Evolutionary conservation across 2,888 invertebrate genomes (phyloP), one percentile per base, ranked within the genome.

Genomic region (Eupithecia vulgata): DNA sequence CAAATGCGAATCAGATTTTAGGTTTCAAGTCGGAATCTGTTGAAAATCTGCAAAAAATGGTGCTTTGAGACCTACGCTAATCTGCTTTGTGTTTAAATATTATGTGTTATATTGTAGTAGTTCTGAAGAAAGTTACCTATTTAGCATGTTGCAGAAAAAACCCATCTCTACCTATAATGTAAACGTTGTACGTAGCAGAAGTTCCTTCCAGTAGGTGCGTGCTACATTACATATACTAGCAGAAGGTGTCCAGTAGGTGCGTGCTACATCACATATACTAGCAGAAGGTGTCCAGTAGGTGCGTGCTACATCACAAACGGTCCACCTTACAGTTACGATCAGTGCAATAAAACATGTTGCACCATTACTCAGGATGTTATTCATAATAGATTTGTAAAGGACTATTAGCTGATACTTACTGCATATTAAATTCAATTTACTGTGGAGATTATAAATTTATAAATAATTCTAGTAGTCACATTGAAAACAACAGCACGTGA

Each of bases 361-460:
- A 52, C 21, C 52, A 21, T 52, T 21, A 57, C 25, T 57, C 57
- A 57, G 57, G 25, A 25, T 57, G 57, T 57, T 57, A 57, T 57
- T 57, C 57, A 25, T 25, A 57, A 21, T 25, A 0, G 57, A 57
- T 57, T 57, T 57, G 57, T 57, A 57, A 57, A 57, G 57, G 12
- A 25, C 57, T 5, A 57, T 57, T 57, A 57, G 25, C 25, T 25
- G 12, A 5, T 57, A 25, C 25, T 57, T 57, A 57, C 25, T 12
- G 25, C 57, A 57, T 57, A 25, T 12, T 57, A 57, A 25, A 25
- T 57, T 57, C 57, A 57, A 57, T 57, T 25, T 57, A 25, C 5
- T 25, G 57, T 57, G 4, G 1, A 12, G 21, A 57, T 57, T 52
- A 52, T 48, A n/a, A 48, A n/a, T 48, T 21, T 21, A 52, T 57